A percentile compares a stretch with the other conserved stretches of the same genome.
phyloP scores from a whole-genome alignment of 2,797 vertebrate genomes.

The Garrulus glandarius region DNA sequence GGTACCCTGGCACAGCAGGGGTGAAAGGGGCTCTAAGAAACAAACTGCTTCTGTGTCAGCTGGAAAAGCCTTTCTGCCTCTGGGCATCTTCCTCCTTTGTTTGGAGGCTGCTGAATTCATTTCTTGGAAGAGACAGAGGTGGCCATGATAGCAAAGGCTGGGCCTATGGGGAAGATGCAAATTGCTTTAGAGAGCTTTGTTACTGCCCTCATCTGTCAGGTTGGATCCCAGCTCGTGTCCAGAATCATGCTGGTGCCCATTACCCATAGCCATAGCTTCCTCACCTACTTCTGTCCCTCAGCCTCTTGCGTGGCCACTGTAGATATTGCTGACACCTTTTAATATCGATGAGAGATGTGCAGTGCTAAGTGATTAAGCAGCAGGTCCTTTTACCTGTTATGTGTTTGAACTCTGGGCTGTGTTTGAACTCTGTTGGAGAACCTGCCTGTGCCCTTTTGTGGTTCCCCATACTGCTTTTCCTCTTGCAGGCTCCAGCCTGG shows the following conservation, averaged over 20 bases:
- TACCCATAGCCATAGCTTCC: not conserved
- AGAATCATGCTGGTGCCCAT: not conserved
- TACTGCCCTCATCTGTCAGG: not conserved
- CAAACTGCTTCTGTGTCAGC: not conserved
- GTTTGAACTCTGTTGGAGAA: not conserved
- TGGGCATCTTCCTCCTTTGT: slow-evolving; percentile 18
- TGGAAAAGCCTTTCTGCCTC: slow-evolving; percentile 33
- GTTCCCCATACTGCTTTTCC: not conserved
- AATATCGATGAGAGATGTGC: not conserved
- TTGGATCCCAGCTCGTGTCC: not conserved
- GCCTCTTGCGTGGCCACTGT: not conserved
- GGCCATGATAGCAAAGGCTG: not conserved
- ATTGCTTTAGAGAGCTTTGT: not conserved
- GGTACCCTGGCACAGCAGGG: not conserved
- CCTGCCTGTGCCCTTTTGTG: not conserved
- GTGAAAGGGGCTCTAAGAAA: slow-evolving; percentile 22
- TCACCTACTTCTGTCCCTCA: not conserved
- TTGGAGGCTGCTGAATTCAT: slow-evolving; percentile 7
- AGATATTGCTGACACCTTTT: not conserved
- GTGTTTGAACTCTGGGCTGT: not conserved
- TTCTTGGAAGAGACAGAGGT: not conserved
- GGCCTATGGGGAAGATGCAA: not conserved
- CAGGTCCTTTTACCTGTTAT: not conserved
- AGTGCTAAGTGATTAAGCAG: not conserved
- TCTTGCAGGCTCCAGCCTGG: not conserved